These are phyloP conservation scores for Denticeps clupeoides DNA, from an alignment of 2,797 vertebrate species.

Conservation along the genomic window DNA sequence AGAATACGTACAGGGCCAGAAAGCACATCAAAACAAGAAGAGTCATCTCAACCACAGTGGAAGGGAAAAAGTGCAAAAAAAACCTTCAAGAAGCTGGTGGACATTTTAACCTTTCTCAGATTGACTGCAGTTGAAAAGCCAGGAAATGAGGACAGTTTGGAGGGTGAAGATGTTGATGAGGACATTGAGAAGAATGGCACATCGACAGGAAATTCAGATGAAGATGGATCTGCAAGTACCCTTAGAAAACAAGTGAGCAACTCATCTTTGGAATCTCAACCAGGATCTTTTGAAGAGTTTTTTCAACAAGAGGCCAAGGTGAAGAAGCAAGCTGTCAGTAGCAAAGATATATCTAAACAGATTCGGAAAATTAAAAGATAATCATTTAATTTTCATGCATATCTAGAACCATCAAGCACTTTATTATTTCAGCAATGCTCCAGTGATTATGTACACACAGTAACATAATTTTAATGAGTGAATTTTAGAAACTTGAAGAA, in stretches of 20 bases:
- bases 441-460: constrained; percentile 6
- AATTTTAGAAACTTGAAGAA: constrained; percentile 41
- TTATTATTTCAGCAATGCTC: constrained; percentile 33
- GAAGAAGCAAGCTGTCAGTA: no score
- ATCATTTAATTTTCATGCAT: background rate
- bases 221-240: constrained; percentile 3
- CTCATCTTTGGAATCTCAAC: constrained; percentile 22
- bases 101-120: no score
- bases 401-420: constrained; percentile 33
- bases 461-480: background rate
- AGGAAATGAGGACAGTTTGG: background rate
- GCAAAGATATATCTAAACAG: constrained; percentile 1
- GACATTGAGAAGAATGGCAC: background rate
- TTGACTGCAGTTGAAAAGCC: no score
- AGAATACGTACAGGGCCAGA: constrained; percentile 17
- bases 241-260: constrained; percentile 19
- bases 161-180: constrained; percentile 7
- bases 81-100: no score
- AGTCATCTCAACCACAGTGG: background rate
- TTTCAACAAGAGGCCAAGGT: background rate
- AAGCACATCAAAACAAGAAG: background rate
- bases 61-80: no score
- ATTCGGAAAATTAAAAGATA: background rate
- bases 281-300: constrained; percentile 23
- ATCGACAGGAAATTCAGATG: constrained; percentile 4